Conservation (phyloP, 1,140 invertebrate species). For the Caenorhabditis remanei region DNA sequence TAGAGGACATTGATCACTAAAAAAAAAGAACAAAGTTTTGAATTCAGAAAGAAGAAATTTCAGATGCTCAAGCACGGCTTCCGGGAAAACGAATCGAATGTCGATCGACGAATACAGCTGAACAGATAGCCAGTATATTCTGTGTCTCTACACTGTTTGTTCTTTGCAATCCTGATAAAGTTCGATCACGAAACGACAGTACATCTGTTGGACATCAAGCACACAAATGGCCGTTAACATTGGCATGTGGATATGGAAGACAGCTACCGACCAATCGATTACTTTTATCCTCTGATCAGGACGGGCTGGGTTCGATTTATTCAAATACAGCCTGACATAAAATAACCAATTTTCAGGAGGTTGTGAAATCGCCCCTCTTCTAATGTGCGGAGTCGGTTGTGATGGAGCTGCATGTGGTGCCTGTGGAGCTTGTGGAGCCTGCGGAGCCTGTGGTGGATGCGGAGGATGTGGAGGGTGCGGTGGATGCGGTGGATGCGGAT, state of each 20-base stretch:
- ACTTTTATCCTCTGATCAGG: conserved; percentile 54
- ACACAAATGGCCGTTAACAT: conserved; percentile 69
- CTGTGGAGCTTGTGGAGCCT: conserved; percentile 65
- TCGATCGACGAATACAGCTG: conserved; percentile 66
- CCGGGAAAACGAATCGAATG: conserved; percentile 69
- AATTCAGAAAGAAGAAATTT: not conserved
- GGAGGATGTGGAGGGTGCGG: conserved; percentile 62
- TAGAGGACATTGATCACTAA: not conserved
- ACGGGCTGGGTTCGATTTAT: conserved; percentile 1
- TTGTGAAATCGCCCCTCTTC: conserved; percentile 51
- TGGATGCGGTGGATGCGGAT: conserved; percentile 59
- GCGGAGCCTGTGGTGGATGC: conserved; percentile 64
- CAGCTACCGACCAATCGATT: conserved; percentile 64
- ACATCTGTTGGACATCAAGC: conserved; percentile 67
- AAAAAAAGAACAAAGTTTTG: not conserved
- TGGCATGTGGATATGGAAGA: conserved; percentile 68
- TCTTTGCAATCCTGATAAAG: conserved; percentile 69
- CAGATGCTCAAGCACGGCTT: conserved; percentile 68
- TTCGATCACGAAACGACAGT: conserved; percentile 62
- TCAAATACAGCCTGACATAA: too few relatives aligned
- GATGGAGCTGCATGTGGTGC: conserved; percentile 62
- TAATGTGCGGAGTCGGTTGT: conserved; percentile 60
- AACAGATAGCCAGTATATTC: conserved; percentile 69
- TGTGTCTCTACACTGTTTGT: conserved; percentile 67
- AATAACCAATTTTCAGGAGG: conserved; percentile 45